Evolutionary conservation across 2,113 vertebrate species (phyloP).

Genomic region (Carlito syrichta): DNA sequence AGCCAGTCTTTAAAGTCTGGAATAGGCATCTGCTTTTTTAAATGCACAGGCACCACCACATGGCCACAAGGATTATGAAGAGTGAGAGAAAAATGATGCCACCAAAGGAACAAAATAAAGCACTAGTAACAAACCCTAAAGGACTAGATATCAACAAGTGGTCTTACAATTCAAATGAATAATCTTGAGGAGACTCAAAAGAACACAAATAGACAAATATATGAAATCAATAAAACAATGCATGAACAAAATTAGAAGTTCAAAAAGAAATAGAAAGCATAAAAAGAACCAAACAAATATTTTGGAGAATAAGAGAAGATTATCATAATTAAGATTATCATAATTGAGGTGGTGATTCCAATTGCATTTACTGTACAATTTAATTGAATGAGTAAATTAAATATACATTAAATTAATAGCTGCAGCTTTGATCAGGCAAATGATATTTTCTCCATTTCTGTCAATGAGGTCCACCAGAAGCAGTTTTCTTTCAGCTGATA

Average conservation of each 20-base stretch:
- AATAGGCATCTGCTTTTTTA: background rate
- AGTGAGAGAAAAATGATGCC: background rate
- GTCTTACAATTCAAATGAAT: background rate
- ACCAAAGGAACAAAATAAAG: background rate
- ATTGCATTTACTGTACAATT: background rate
- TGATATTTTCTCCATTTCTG: background rate
- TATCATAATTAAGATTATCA: background rate
- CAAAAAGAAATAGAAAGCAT: background rate
- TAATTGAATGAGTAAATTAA: background rate
- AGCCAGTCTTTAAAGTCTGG: background rate
- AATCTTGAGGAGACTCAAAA: background rate
- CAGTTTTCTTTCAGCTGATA: background rate
- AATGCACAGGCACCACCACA: background rate
- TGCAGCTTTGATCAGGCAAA: background rate
- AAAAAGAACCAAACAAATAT: background rate
- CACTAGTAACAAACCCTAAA: background rate
- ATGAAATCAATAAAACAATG: background rate
- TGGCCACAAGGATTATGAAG: background rate
- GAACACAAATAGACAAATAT: background rate
- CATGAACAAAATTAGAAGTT: background rate
- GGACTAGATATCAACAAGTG: background rate
- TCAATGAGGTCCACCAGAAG: background rate
- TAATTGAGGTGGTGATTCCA: background rate
- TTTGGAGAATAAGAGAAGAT: background rate
- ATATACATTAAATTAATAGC: no score